Evolutionary conservation across 2,113 vertebrate genomes (phyloP), one percentile per base, ranked within the genome.

Genomic region (Corythornis vintsioides): DNA sequence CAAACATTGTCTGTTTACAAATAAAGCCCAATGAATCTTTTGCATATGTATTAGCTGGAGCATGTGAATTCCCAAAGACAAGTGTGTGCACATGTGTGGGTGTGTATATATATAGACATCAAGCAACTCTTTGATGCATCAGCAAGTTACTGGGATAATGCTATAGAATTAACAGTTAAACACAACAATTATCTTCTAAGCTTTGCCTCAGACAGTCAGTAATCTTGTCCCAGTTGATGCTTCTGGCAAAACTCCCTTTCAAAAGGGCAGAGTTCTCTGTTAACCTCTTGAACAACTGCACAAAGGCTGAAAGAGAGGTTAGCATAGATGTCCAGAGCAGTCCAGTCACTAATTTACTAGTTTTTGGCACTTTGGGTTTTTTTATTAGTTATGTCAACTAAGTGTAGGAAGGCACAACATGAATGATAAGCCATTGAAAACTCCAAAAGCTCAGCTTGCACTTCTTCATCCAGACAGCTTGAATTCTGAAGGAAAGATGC

Each of bases 1-100:
- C 97, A 98, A 69, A 97, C 20, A 8, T 96, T 97, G 94, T 98
- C 92, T 16, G 94, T 89, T 98, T 98, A 91, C 56, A 60, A 90
- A 90, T 47, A 70, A 78, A 82, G 40, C 38, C 61, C 86, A 69
- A 31, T 47, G 61, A 82, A 52, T 75, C 43, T 91, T 71, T 29
- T 72, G 43, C 40, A 47, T 55, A 43, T 11, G 7, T 67, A 42
- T 28, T 48, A 90, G 74, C 33, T 64, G 59, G 35, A 77, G 33
- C 3, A 6, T 65, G 69, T 43, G 76, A 75, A 94, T 93, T 90
- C 80, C 73, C 92, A 86, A 60, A 86, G 55, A 66, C 52, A 43
- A 91, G 15, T 4, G 3, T 33, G 42, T 74, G 72, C 59, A 77
- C 42, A 9, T 0, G 6, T 0, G 28, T 80, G 57, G 56, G 55